A percentile compares a stretch with the other conserved stretches of the same genome.
Conservation (phyloP, 1,140 invertebrate species). For the Philopotamus ludificatus region DNA sequence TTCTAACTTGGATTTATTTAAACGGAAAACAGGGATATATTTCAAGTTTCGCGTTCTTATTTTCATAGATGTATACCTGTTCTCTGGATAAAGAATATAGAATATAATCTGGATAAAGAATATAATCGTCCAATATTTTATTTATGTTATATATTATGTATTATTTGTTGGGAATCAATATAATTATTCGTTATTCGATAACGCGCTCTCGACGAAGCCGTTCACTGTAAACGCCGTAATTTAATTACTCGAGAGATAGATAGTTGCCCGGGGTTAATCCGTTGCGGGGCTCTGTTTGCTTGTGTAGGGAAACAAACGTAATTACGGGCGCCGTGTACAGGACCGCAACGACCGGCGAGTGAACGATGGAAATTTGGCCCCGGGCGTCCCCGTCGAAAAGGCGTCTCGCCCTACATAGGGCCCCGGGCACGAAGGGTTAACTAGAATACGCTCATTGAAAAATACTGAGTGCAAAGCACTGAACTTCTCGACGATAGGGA, state of each 20-base stretch:
- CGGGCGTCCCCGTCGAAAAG: not conserved
- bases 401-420: not conserved
- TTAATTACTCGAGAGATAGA: conserved; percentile 21
- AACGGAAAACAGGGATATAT: too few relatives aligned
- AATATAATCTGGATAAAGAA: too few relatives aligned
- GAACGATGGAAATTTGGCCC: not conserved
- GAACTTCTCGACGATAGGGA: not conserved
- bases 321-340: not conserved
- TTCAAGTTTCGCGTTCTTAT: too few relatives aligned
- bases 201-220: conserved; percentile 16
- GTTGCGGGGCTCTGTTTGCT: not conserved
- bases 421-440: conserved; percentile 1
- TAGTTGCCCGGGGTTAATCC: conserved; percentile 1
- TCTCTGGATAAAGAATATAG: too few relatives aligned
- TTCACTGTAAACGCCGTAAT: conserved; percentile 19
- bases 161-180: too few relatives aligned
- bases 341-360: not conserved
- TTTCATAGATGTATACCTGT: too few relatives aligned
- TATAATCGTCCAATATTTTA: too few relatives aligned
- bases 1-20: too few relatives aligned
- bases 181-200: too few relatives aligned
- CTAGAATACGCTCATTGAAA: not conserved
- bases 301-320: not conserved
- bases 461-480: too few relatives aligned
- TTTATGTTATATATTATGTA: too few relatives aligned